phyloP scores from a whole-genome alignment of 2,888 invertebrate genomes.

The Athalia circularis region DNA sequence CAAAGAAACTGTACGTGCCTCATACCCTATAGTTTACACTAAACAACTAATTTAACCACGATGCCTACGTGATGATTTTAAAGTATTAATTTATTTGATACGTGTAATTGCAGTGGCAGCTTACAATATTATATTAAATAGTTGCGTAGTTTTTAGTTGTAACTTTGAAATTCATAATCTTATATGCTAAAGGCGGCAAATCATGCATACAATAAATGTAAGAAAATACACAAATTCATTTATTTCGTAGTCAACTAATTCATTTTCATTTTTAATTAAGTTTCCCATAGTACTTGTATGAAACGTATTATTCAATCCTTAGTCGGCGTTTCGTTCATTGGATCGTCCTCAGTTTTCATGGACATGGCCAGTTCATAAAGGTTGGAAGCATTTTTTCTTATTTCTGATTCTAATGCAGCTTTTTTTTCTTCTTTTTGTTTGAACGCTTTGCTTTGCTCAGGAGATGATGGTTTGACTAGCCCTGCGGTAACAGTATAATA shows the following conservation, averaged over 20 bases:
- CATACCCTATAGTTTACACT: conserved; percentile 57
- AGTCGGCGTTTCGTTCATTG: neutral
- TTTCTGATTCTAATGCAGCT: conserved; percentile 62
- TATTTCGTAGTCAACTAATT: neutral
- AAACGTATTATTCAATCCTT: conserved; percentile 20
- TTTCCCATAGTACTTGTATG: no score
- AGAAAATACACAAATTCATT: conserved; percentile 47
- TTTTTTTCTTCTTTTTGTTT: conserved; percentile 64
- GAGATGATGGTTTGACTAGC: conserved; percentile 65
- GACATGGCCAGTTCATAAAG: conserved; percentile 68
- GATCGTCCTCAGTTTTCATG: conserved; percentile 44
- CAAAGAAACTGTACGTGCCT: conserved; percentile 60
- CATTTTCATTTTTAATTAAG: neutral
- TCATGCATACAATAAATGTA: conserved; percentile 57
- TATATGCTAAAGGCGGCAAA: conserved; percentile 54
- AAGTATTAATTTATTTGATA: conserved; percentile 64
- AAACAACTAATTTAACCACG: conserved; percentile 54
- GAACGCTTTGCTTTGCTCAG: conserved; percentile 60
- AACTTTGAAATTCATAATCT: conserved; percentile 56
- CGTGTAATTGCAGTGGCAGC: conserved; percentile 62
- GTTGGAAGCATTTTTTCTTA: conserved; percentile 66
- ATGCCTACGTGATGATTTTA: conserved; percentile 54
- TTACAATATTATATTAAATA: conserved; percentile 60
- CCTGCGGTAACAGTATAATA: conserved; percentile 65
- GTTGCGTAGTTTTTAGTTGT: conserved; percentile 55